Conservation (phyloP, 2,888 invertebrate species). For the Cenopis cana region DNA sequence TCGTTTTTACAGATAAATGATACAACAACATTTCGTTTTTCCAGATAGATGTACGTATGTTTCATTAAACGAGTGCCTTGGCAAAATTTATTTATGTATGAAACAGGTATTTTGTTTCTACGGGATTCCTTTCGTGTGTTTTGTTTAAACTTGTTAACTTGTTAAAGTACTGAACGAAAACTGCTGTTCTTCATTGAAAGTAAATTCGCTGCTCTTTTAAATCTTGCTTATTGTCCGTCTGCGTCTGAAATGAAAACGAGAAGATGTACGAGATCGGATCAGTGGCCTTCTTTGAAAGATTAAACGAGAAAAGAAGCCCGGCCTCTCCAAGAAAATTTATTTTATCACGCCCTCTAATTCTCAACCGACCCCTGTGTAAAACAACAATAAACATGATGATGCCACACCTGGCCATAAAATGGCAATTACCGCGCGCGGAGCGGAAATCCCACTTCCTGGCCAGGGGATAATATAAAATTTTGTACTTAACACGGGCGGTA, state of each 20-base stretch:
- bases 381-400: slow-evolving; percentile 69
- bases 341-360: slow-evolving; percentile 63
- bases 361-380: slow-evolving; percentile 61
- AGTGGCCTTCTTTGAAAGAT: slow-evolving; percentile 61
- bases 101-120: too few relatives aligned
- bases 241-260: slow-evolving; percentile 50
- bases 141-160: too few relatives aligned
- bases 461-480: too few relatives aligned
- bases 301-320: slow-evolving; percentile 62
- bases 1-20: neutral
- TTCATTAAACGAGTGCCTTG: too few relatives aligned
- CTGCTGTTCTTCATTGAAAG: neutral
- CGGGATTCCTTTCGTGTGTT: too few relatives aligned
- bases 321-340: slow-evolving; percentile 67
- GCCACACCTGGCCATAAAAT: too few relatives aligned
- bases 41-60: neutral
- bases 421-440: too few relatives aligned
- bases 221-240: slow-evolving; percentile 34
- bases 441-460: too few relatives aligned
- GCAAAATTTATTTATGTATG: too few relatives aligned
- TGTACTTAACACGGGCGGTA: too few relatives aligned
- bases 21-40: neutral
- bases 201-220: slow-evolving; percentile 18
- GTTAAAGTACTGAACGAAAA: too few relatives aligned
- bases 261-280: slow-evolving; percentile 61